Percentiles rank a stretch among this genome's conserved stretches.
These are phyloP conservation scores for Aphis gossypii DNA, from an alignment of 1,140 invertebrate species.

Conservation along the genomic window DNA sequence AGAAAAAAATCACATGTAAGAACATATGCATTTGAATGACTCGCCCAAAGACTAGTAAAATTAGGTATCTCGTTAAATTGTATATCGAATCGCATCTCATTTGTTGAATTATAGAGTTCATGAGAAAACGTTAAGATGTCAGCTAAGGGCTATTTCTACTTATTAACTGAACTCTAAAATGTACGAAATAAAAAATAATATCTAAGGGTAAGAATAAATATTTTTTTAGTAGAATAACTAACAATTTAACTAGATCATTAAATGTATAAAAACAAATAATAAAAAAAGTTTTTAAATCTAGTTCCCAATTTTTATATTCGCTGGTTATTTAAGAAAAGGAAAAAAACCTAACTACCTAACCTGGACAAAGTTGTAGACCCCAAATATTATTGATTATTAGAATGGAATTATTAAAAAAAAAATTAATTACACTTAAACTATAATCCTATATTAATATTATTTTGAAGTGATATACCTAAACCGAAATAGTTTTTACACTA, in stretches of 20 bases:
- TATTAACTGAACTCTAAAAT: neutral
- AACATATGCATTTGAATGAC: conserved; percentile 6
- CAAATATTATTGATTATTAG: too few species aligned
- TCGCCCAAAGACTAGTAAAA: neutral
- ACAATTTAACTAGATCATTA: neutral
- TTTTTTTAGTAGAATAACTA: neutral
- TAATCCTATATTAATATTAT: too few species aligned
- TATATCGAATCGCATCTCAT: conserved; percentile 13
- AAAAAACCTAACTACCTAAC: too few species aligned
- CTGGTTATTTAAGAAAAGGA: too few species aligned
- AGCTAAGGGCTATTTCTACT: neutral
- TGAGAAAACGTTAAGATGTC: conserved; percentile 18
- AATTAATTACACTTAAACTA: too few species aligned
- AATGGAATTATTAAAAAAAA: too few species aligned
- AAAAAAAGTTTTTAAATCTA: too few species aligned
- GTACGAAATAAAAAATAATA: neutral
- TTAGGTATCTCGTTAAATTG: neutral
- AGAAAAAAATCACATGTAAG: neutral
- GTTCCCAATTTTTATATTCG: too few species aligned
- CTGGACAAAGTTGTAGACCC: too few species aligned
- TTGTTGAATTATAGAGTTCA: conserved; percentile 25
- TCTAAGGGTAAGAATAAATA: neutral
- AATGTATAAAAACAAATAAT: too few species aligned
- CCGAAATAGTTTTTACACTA: neutral
- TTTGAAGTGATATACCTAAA: neutral